Percentiles rank a stretch among this genome's conserved stretches.
These are phyloP conservation scores for Zaprionus obscuricornis DNA, from an alignment of 2,888 invertebrate species.

Conservation along the genomic window DNA sequence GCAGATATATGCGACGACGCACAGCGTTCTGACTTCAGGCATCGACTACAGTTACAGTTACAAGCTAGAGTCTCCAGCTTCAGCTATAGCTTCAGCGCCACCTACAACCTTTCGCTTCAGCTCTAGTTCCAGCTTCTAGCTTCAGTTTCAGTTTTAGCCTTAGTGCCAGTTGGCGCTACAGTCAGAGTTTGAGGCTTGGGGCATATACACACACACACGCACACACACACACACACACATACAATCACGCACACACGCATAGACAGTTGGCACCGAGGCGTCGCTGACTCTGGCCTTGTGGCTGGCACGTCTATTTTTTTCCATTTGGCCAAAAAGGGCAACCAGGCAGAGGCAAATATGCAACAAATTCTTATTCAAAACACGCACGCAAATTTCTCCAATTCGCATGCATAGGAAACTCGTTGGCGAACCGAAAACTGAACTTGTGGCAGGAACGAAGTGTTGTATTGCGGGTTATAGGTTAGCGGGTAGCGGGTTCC, in stretches of 20 bases:
- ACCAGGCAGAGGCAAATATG: conserved; percentile 70
- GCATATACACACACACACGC: too few species aligned
- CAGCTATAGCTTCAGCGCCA: neutral
- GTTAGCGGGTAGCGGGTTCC: neutral
- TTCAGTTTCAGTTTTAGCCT: too few species aligned
- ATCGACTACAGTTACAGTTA: too few species aligned
- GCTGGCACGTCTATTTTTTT: conserved; percentile 73
- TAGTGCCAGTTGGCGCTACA: too few species aligned
- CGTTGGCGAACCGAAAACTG: conserved; percentile 42
- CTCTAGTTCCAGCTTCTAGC: neutral
- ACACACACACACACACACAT: too few species aligned
- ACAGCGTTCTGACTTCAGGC: conserved; percentile 16
- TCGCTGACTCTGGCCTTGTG: conserved; percentile 33
- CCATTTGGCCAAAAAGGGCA: conserved; percentile 62
- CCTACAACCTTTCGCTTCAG: neutral
- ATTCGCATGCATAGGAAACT: conserved; percentile 66
- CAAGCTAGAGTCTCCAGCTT: too few species aligned
- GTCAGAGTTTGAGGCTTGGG: too few species aligned
- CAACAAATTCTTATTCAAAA: conserved; percentile 79
- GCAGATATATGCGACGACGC: conserved; percentile 37
- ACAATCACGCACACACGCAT: too few species aligned
- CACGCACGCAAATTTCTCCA: conserved; percentile 80
- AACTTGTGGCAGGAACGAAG: conserved; percentile 8
- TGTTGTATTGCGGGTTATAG: neutral
- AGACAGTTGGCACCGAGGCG: conserved; percentile 41